A percentile compares a stretch with the other conserved stretches of the same genome.
These are phyloP conservation scores for Drosophila auraria DNA, from an alignment of 1,140 invertebrate genomes.

Conservation along the genomic window DNA sequence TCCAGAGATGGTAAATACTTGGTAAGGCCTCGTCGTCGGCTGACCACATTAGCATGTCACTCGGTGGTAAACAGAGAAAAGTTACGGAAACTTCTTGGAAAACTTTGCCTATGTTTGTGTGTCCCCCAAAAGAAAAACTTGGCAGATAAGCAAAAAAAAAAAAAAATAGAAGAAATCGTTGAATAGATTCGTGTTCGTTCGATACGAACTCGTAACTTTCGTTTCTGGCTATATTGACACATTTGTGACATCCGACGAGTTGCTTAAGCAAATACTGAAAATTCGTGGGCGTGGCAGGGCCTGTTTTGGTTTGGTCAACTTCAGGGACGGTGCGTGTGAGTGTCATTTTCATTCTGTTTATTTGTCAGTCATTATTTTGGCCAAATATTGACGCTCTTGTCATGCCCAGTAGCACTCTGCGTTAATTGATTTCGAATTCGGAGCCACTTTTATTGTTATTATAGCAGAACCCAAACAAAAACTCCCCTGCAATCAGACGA, in stretches of 20 bases:
- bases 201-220: slow-evolving; percentile 58
- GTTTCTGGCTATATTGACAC: slow-evolving; percentile 59
- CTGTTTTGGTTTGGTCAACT: slow-evolving; percentile 33
- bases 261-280: slow-evolving; percentile 55
- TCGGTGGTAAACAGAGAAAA: slow-evolving; percentile 54
- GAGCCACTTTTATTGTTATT: slow-evolving; percentile 80
- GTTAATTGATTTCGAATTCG: slow-evolving; percentile 82
- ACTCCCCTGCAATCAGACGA: slow-evolving; percentile 32
- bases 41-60: slow-evolving; percentile 56
- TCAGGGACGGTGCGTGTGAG: slow-evolving; percentile 36
- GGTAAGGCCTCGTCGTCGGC: slow-evolving; percentile 29
- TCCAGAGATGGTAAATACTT: slow-evolving; percentile 11
- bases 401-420: slow-evolving; percentile 79
- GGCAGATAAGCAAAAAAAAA: slow-evolving; percentile 40
- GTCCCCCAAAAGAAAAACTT: slow-evolving; percentile 36
- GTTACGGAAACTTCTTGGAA: slow-evolving; percentile 55
- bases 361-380: slow-evolving; percentile 79
- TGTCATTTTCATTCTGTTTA: slow-evolving; percentile 62
- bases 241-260: slow-evolving; percentile 62
- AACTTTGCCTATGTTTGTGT: slow-evolving; percentile 62
- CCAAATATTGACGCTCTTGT: slow-evolving; percentile 81
- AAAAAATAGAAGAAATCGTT: slow-evolving; percentile 8
- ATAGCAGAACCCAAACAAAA: slow-evolving; percentile 56
- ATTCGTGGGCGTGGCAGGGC: slow-evolving; percentile 50
- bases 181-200: slow-evolving; percentile 24